Base-by-base conservation (phyloP, 2,797 vertebrate species). In the Manis pentadactyla region DNA sequence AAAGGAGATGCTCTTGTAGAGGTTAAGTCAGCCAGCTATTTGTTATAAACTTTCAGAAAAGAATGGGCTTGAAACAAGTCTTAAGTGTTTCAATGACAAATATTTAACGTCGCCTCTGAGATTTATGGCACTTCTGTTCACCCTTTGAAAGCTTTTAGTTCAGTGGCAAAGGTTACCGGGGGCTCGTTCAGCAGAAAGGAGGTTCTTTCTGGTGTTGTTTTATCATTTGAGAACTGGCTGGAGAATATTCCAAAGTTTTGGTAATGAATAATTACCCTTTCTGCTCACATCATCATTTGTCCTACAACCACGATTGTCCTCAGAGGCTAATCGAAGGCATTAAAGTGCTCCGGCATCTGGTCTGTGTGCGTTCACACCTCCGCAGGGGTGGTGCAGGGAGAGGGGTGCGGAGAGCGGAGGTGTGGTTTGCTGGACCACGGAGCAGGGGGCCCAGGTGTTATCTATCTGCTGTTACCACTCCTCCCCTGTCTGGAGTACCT, bases 231-330 rank as follows among this genome's bases (percentile, higher is more conserved):
- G 95, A 87, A 42, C 97, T 84, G 97, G 95, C 94, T 97, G 96
- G 98, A 98, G 98, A 98, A 92, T 93, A 95, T 98, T 98, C 89
- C 96, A 87, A 96, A 98, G 97, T 97, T 98, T 98, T 95, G 75
- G 94, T 98, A 97, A 98, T 98, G 98, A 98, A 94, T 98, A 97
- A 98, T 98, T 97, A 96, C 98, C 98, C 98, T 98, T 98, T 98
- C 98, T 97, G 97, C 98, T 98, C 97, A 97, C 97, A 98, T 98
- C 98, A 96, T 99, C 98, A 98, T 99, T 99, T 98, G 98, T 98
- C 98, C 98, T 96, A 97, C 97, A 98, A 98, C 98, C 98, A 98
- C 98, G 98, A 98, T 98, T 92, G 98, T 98, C 98, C 97, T 98
- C 49, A 77, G 99, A 99, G 98, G 98, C 94, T 97, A 90, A 97